Evolutionary conservation across 92 coral and sea anemone genomes (phyloP).

Genomic region (Epizoanthus fatuus): DNA sequence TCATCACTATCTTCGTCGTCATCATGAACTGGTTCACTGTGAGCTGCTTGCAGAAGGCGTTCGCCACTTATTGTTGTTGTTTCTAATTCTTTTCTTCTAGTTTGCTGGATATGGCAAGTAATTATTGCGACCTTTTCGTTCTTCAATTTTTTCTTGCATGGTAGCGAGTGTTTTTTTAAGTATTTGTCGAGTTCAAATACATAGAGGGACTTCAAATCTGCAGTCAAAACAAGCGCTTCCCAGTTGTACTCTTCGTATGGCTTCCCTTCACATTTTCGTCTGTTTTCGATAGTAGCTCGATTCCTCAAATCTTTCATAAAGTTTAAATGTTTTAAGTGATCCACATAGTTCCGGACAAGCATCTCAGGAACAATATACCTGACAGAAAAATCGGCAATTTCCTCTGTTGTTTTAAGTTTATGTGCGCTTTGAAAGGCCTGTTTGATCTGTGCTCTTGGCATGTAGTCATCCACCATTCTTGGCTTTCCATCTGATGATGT

Average conservation of each 20-base stretch:
- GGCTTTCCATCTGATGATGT: slow-evolving; percentile 37
- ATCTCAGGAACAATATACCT: slow-evolving; percentile 47
- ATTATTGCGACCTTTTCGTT: slow-evolving; percentile 41
- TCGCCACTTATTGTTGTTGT: no score
- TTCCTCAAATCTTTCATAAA: slow-evolving; percentile 36
- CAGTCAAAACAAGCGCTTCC: slow-evolving; percentile 58
- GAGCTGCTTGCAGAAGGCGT: background rate
- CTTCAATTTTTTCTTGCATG: slow-evolving; percentile 52
- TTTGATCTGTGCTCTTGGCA: slow-evolving; percentile 32
- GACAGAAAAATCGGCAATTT: slow-evolving; percentile 45
- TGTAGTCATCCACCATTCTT: slow-evolving; percentile 40
- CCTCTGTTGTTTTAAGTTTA: slow-evolving; percentile 32
- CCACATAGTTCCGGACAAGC: slow-evolving; percentile 36
- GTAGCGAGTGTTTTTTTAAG: slow-evolving; percentile 43
- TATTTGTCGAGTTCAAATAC: slow-evolving; percentile 3
- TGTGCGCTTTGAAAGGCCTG: slow-evolving; percentile 19
- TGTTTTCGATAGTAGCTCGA: slow-evolving; percentile 32
- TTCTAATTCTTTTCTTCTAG: no score
- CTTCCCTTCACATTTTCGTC: slow-evolving; percentile 39
- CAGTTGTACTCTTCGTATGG: slow-evolving; percentile 53
- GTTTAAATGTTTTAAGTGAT: slow-evolving; percentile 51
- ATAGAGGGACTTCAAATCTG: slow-evolving; percentile 47
- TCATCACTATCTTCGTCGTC: background rate
- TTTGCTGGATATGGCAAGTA: slow-evolving; percentile 13
- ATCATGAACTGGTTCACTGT: background rate